Conservation (phyloP, 2,797 vertebrate species). For the Phylloscopus collybita region DNA sequence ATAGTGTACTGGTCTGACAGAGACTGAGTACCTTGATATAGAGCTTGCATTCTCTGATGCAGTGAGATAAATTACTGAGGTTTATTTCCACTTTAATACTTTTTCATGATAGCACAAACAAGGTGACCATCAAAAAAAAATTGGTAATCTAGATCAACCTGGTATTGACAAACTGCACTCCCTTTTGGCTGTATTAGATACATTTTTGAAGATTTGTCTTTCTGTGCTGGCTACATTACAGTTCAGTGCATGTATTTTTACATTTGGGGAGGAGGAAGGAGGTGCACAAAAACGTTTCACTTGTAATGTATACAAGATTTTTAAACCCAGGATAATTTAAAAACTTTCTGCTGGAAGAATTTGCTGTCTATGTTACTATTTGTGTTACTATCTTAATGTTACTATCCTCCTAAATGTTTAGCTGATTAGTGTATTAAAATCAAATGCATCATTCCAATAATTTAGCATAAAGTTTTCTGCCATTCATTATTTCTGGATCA, state of each 20-base stretch:
- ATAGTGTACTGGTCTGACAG: slow-evolving; percentile 16
- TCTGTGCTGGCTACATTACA: background rate
- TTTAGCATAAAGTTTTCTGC: background rate
- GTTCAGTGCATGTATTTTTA: background rate
- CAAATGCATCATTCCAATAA: background rate
- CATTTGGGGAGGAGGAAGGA: background rate
- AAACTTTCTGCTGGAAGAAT: background rate
- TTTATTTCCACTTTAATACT: background rate
- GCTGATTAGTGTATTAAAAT: background rate
- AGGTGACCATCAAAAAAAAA: background rate
- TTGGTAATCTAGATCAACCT: background rate
- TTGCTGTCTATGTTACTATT: background rate
- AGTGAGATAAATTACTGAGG: slow-evolving; percentile 7
- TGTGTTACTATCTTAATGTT: background rate
- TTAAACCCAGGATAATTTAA: background rate
- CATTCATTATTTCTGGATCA: background rate
- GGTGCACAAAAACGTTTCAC: background rate
- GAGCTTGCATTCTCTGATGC: background rate
- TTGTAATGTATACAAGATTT: background rate
- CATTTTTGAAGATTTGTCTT: background rate
- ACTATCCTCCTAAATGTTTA: background rate
- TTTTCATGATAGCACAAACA: background rate
- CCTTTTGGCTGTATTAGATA: background rate
- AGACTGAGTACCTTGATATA: background rate
- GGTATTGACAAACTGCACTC: background rate